phyloP scores from a whole-genome alignment of 2,888 invertebrate species.

The Argyra leucocephala region DNA sequence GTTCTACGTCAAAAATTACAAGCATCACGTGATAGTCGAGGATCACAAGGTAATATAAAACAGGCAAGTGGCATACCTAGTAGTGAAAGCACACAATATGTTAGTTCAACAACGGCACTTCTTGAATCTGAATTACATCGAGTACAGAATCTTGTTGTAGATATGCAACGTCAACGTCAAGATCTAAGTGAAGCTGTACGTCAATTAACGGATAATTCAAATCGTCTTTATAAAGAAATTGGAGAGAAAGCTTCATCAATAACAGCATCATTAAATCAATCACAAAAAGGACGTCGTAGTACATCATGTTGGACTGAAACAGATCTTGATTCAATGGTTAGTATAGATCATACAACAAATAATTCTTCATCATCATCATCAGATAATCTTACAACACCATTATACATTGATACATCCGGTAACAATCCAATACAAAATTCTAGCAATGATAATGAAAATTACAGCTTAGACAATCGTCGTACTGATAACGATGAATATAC shows the following conservation, averaged over 20 bases:
- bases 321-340: constrained; percentile 73
- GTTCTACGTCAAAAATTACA: constrained; percentile 75
- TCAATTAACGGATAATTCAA: constrained; percentile 73
- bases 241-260: constrained; percentile 40
- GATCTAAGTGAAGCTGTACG: constrained; percentile 78
- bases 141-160: constrained; percentile 75
- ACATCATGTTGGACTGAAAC: constrained; percentile 76
- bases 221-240: constrained; percentile 56
- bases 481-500: constrained; percentile 42
- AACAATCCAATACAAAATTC: constrained; percentile 26
- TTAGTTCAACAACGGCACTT: constrained; percentile 53
- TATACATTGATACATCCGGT: constrained; percentile 59
- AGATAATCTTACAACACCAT: constrained; percentile 46
- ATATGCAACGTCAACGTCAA: constrained; percentile 74
- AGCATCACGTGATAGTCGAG: constrained; percentile 52
- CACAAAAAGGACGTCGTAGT: constrained; percentile 50
- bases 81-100: constrained; percentile 45
- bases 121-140: constrained; percentile 71
- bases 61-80: constrained; percentile 24
- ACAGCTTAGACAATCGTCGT: constrained; percentile 30
- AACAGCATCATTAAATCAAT: constrained; percentile 26
- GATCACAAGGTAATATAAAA: constrained; percentile 22
- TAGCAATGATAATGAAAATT: constrained; percentile 30
- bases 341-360: constrained; percentile 59
- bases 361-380: constrained; percentile 33